A percentile compares a stretch with the other conserved stretches of the same genome.
These are phyloP conservation scores for Siderastrea radians DNA, from an alignment of 92 coral and sea anemone genomes.

Conservation along the genomic window DNA sequence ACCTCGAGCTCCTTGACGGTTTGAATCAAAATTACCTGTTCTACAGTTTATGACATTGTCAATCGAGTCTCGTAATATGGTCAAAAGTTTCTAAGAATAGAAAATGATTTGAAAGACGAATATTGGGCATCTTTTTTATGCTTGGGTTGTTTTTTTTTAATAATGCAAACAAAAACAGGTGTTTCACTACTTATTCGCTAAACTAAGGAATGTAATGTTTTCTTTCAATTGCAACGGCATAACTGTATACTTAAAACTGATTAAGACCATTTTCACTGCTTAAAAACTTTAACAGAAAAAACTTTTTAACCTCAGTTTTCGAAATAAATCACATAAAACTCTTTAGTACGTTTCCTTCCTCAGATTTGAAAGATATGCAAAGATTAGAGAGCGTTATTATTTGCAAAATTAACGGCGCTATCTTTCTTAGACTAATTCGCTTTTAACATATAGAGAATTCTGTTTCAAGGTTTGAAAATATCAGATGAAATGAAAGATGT, in stretches of 20 bases:
- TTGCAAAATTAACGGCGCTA: background rate
- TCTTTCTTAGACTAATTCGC: background rate
- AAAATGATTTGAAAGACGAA: background rate
- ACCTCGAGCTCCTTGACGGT: no score
- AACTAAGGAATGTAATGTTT: background rate
- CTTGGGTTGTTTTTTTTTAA: background rate
- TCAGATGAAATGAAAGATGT: background rate
- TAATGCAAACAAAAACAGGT: background rate
- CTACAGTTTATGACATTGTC: background rate
- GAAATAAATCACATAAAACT: background rate
- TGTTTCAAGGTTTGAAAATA: background rate
- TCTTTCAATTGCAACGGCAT: background rate
- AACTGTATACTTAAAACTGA: background rate
- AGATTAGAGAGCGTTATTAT: background rate
- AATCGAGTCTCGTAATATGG: background rate
- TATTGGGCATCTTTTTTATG: background rate
- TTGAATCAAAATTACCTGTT: background rate
- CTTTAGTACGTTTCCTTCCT: background rate
- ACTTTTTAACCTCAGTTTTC: background rate
- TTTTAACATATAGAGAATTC: background rate
- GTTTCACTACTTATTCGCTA: background rate
- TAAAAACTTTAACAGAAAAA: background rate
- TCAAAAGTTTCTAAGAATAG: background rate
- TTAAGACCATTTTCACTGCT: slow-evolving; percentile 3
- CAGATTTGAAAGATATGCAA: background rate